phyloP scores from a whole-genome alignment of 1,140 invertebrate genomes.

The Gonioctena quinquepunctata region DNA sequence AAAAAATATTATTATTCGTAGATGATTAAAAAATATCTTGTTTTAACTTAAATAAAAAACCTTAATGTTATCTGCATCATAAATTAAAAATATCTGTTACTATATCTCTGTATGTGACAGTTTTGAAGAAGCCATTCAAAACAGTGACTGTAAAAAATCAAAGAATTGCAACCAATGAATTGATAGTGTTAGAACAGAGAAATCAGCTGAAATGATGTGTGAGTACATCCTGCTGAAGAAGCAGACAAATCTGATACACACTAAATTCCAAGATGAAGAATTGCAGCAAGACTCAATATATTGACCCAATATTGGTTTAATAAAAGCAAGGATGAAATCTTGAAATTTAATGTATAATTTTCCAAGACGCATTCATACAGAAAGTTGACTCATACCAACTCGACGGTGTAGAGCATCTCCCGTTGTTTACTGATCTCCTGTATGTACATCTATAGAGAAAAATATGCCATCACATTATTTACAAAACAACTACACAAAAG shows the following conservation, averaged over 20 bases:
- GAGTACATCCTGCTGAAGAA: neutral
- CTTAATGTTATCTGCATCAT: no score
- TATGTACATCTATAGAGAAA: constrained; percentile 74
- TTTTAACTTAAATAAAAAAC: no score
- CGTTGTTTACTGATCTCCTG: constrained; percentile 87
- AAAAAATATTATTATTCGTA: no score
- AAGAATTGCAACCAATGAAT: no score
- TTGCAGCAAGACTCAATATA: no score
- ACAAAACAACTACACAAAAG: constrained; percentile 44
- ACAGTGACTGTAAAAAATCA: neutral
- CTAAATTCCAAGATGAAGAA: neutral
- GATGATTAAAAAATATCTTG: no score
- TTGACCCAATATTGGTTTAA: no score
- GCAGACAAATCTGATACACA: neutral
- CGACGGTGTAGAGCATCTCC: constrained; percentile 82
- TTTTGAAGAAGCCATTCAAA: neutral
- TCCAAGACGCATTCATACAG: constrained; percentile 14
- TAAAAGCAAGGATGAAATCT: no score
- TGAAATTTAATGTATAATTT: neutral
- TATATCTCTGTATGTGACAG: neutral
- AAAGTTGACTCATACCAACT: constrained; percentile 69
- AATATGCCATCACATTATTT: constrained; percentile 48
- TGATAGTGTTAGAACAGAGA: no score
- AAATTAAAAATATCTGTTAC: no score
- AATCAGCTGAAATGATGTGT: no score